These are phyloP conservation scores for Gavia stellata DNA, from an alignment of 2,113 vertebrate genomes.

Conservation along the genomic window DNA sequence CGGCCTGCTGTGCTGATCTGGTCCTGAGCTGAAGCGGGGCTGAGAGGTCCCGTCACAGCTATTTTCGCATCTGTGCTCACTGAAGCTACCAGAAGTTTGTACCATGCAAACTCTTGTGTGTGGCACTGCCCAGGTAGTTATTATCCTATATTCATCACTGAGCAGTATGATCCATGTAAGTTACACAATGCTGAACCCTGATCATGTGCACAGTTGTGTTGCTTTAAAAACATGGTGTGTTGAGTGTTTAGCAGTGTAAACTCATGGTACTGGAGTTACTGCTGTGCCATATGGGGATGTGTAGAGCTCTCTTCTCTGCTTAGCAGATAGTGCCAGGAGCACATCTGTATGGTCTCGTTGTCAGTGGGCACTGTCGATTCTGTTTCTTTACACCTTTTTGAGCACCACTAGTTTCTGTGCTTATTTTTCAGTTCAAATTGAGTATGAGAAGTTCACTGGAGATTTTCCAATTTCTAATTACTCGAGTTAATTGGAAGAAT, in stretches of 20 bases:
- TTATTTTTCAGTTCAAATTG: slow-evolving; percentile 34
- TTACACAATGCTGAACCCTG: not conserved
- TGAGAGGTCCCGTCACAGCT: not conserved
- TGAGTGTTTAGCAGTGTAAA: not conserved
- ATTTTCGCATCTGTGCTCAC: not conserved
- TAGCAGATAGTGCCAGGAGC: not conserved
- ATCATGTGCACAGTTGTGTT: not conserved
- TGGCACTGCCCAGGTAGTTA: not conserved
- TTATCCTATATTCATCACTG: not conserved
- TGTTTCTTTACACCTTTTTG: slow-evolving; percentile 18
- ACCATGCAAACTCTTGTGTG: no score
- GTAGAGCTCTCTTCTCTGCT: not conserved
- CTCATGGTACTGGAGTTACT: not conserved
- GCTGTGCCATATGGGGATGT: not conserved
- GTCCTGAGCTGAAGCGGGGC: accelerated
- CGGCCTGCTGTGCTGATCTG: not conserved
- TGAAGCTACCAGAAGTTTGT: not conserved
- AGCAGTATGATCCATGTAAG: not conserved
- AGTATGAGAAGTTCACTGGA: slow-evolving; percentile 42
- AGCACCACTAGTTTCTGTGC: not conserved
- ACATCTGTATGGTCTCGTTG: not conserved
- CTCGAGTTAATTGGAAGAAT: slow-evolving; percentile 56
- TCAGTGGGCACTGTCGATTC: not conserved
- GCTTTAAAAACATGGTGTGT: not conserved
- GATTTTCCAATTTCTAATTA: slow-evolving; percentile 62